phyloP scores from a whole-genome alignment of 2,113 vertebrate genomes.

The Phyllostomus discolor region DNA sequence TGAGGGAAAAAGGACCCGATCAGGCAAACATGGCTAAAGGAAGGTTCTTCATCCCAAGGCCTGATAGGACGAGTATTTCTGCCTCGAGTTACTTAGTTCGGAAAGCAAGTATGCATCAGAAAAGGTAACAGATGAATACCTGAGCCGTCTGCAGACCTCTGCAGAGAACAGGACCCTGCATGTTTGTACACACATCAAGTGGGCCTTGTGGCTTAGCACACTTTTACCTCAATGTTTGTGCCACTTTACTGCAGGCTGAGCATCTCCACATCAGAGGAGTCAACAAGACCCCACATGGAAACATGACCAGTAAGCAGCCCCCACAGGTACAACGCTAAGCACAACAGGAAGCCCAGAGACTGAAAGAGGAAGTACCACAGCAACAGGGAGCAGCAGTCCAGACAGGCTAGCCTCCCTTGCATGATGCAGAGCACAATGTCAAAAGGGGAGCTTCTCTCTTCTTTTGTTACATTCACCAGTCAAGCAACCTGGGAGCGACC shows the following conservation, averaged over 20 bases:
- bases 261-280: conserved; percentile 24
- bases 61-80: not conserved
- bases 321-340: not conserved
- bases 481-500: not conserved
- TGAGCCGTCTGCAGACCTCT: not conserved
- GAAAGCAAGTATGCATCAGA: conserved; percentile 7
- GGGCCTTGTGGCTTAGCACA: not conserved
- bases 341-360: conserved; percentile 30
- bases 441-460: not conserved
- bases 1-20: not conserved
- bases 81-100: not conserved
- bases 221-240: not conserved
- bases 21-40: not conserved
- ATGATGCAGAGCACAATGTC: not conserved
- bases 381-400: not conserved
- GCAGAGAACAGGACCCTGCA: not conserved
- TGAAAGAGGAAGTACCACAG: conserved; percentile 1
- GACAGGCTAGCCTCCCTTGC: not conserved
- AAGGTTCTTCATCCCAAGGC: not conserved
- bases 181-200: not conserved
- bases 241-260: not conserved
- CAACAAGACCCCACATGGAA: not conserved
- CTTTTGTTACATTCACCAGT: not conserved
- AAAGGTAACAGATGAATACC: conserved; percentile 18
- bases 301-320: not conserved